Evolutionary conservation across 37 sponge, comb jelly and placozoan species (phyloP).

Genomic region (Theonella swinhoei): DNA sequence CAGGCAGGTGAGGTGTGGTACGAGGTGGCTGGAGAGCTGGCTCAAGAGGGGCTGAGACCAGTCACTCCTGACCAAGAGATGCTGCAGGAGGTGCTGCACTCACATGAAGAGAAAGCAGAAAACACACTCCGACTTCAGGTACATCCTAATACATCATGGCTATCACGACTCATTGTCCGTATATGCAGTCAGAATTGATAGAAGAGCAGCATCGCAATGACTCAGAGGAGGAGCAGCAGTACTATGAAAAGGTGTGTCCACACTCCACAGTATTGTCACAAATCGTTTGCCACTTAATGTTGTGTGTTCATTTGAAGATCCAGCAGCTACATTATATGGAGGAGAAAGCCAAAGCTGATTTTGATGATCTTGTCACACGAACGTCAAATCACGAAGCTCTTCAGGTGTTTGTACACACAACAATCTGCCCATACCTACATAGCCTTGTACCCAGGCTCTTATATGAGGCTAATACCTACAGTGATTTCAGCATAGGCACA

Average conservation of each 20-base stretch:
- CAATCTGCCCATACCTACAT: constrained; percentile 16
- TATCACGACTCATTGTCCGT: neutral
- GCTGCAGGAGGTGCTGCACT: constrained; percentile 82
- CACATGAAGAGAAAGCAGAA: constrained; percentile 84
- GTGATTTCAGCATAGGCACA: neutral
- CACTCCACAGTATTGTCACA: neutral
- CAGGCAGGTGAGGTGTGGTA: constrained; percentile 95
- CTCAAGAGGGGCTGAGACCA: constrained; percentile 84
- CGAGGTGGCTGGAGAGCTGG: constrained; percentile 89
- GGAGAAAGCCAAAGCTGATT: constrained; percentile 40
- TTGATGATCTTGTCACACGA: constrained; percentile 49
- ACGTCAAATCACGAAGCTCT: constrained; percentile 73
- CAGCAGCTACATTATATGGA: constrained; percentile 45
- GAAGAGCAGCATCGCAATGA: constrained; percentile 61
- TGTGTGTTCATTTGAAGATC: constrained; percentile 1
- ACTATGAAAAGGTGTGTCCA: constrained; percentile 67
- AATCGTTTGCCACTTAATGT: neutral
- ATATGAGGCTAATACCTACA: neutral
- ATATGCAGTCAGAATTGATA: constrained; percentile 43
- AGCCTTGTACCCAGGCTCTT: too few species aligned
- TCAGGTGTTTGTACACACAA: constrained; percentile 33
- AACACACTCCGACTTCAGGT: constrained; percentile 81
- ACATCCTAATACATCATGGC: neutral
- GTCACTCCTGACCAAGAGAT: constrained; percentile 90
- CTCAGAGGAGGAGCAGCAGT: constrained; percentile 66